phyloP scores from a whole-genome alignment of 2,113 vertebrate genomes.

The Boulengerochromis microlepis region DNA sequence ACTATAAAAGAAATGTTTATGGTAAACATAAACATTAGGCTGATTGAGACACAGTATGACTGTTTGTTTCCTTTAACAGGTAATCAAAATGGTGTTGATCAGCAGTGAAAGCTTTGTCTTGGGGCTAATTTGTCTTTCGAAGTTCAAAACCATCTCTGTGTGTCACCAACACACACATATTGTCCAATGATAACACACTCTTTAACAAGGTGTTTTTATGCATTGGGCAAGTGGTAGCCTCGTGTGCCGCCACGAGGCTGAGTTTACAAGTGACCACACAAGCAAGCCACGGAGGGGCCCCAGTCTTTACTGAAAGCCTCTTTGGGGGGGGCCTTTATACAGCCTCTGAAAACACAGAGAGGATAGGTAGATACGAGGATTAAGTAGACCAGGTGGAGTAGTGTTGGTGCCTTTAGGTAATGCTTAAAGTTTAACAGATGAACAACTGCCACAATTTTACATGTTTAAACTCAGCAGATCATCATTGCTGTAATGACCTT shows the following conservation, averaged over 20 bases:
- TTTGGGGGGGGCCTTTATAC: neutral
- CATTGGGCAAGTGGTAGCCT: slow-evolving; percentile 29
- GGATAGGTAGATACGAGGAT: neutral
- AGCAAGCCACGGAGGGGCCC: neutral
- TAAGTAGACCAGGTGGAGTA: neutral
- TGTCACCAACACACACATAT: neutral
- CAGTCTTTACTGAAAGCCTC: slow-evolving; percentile 6
- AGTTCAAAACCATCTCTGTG: slow-evolving; percentile 16
- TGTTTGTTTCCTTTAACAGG: neutral
- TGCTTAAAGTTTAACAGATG: slow-evolving; percentile 12
- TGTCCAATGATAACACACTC: neutral
- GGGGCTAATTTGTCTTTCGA: neutral
- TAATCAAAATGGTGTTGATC: neutral
- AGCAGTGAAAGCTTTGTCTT: neutral
- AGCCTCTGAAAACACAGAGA: neutral
- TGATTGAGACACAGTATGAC: neutral
- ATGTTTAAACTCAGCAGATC: neutral
- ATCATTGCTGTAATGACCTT: neutral
- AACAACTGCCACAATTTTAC: slow-evolving; percentile 4
- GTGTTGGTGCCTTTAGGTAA: slow-evolving; percentile 15
- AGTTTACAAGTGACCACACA: slow-evolving; percentile 64
- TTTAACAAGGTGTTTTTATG: slow-evolving; percentile 44
- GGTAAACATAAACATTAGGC: neutral
- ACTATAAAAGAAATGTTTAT: neutral
- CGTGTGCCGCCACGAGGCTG: slow-evolving; percentile 16